Evolutionary conservation across 2,797 vertebrate genomes (phyloP).

Genomic region (Dipus sagitta): DNA sequence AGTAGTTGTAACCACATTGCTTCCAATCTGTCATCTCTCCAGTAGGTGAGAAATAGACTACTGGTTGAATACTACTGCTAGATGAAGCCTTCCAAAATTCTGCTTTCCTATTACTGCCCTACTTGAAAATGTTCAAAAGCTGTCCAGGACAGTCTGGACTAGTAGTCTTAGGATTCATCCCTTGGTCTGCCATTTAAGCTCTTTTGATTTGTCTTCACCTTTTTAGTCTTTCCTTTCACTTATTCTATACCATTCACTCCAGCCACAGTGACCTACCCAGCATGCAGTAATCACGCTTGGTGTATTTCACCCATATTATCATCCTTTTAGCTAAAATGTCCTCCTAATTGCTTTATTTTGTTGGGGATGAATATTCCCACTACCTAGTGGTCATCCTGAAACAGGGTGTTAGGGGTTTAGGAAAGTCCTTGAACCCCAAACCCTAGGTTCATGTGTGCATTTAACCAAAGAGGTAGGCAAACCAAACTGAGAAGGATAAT

Average conservation of each 20-base stretch:
- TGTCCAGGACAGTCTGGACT: not conserved
- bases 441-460: no score
- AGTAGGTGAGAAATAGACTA: not conserved
- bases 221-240: constrained; percentile 35
- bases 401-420: no score
- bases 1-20: not conserved
- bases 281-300: not conserved
- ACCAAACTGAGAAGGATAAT: no score
- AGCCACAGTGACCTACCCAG: not conserved
- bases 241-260: not conserved
- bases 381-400: not conserved
- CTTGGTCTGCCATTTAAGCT: not conserved
- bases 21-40: not conserved
- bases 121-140: constrained; percentile 42
- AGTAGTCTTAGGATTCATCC: not conserved
- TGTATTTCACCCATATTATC: not conserved
- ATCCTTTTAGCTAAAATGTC: not conserved
- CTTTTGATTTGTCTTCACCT: not conserved
- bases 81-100: constrained; percentile 19
- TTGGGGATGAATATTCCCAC: not conserved
- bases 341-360: not conserved
- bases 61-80: not conserved
- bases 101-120: not conserved
- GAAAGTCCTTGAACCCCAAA: no score
- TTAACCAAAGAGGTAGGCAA: no score